These are phyloP conservation scores for Erpornis zantholeuca DNA, from an alignment of 2,113 vertebrate species.

Conservation along the genomic window DNA sequence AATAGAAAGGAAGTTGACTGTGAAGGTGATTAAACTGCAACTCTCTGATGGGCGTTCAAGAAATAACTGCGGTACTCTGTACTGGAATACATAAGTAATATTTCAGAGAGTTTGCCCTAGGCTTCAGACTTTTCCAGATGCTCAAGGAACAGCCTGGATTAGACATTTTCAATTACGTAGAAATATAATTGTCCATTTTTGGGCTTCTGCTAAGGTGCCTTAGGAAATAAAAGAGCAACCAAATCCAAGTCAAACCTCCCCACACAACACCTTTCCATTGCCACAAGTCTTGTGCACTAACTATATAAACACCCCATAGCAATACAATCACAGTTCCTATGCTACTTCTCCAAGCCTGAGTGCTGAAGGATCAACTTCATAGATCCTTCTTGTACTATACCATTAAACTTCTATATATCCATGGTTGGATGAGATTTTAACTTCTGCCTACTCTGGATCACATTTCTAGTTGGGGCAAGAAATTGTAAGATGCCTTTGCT, in stretches of 20 bases:
- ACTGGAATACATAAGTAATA: neutral
- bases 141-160: neutral
- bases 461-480: neutral
- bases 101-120: neutral
- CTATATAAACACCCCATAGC: neutral
- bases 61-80: neutral
- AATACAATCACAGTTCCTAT: neutral
- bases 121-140: neutral
- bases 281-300: accelerated
- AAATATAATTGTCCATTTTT: neutral
- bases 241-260: neutral
- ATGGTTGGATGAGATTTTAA: neutral
- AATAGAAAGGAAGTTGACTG: neutral
- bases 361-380: neutral
- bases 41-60: neutral
- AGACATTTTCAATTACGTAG: neutral
- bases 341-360: neutral
- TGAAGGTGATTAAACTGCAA: neutral
- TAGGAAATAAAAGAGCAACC: neutral
- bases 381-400: neutral
- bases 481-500: neutral
- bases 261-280: neutral
- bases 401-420: neutral
- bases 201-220: neutral
- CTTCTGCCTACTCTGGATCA: neutral